Conservation (phyloP, 2,797 vertebrate species). For the Eutrigla gurnardus region DNA sequence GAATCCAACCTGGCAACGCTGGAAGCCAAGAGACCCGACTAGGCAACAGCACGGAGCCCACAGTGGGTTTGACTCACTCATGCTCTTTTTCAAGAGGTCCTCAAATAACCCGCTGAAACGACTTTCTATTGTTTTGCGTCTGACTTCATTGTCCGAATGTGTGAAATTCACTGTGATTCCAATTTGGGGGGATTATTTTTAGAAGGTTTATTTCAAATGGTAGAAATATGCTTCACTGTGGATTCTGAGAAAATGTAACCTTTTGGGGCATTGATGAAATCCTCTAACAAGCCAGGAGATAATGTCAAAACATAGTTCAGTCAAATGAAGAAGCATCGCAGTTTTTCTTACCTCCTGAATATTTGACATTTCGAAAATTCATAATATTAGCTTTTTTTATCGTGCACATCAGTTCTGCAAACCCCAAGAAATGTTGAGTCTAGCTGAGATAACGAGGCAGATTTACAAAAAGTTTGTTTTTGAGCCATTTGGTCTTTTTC, state of each 20-base stretch:
- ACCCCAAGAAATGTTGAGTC: neutral
- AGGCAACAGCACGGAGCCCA: slow-evolving; percentile 32
- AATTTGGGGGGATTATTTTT: neutral
- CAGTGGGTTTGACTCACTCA: slow-evolving; percentile 22
- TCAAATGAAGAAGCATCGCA: neutral
- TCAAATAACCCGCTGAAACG: slow-evolving; percentile 47
- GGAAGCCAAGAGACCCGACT: slow-evolving; percentile 33
- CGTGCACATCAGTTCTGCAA: neutral
- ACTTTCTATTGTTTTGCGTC: slow-evolving; percentile 55
- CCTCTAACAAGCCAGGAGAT: neutral
- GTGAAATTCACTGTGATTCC: slow-evolving; percentile 1
- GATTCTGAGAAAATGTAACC: neutral
- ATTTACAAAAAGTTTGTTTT: neutral
- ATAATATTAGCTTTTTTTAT: neutral
- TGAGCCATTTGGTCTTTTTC: neutral
- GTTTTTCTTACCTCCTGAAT: slow-evolving; percentile 4
- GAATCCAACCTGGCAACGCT: slow-evolving; percentile 48
- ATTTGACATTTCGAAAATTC: slow-evolving; percentile 26
- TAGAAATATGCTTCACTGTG: slow-evolving; percentile 6
- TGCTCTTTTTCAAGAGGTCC: slow-evolving; percentile 23
- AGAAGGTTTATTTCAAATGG: neutral
- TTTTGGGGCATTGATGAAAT: slow-evolving; percentile 5
- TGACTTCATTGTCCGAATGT: slow-evolving; percentile 21
- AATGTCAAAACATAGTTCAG: slow-evolving; percentile 6
- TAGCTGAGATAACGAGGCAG: neutral